phyloP scores from a whole-genome alignment of 2,113 vertebrate species.

The Camarhynchus parvulus region DNA sequence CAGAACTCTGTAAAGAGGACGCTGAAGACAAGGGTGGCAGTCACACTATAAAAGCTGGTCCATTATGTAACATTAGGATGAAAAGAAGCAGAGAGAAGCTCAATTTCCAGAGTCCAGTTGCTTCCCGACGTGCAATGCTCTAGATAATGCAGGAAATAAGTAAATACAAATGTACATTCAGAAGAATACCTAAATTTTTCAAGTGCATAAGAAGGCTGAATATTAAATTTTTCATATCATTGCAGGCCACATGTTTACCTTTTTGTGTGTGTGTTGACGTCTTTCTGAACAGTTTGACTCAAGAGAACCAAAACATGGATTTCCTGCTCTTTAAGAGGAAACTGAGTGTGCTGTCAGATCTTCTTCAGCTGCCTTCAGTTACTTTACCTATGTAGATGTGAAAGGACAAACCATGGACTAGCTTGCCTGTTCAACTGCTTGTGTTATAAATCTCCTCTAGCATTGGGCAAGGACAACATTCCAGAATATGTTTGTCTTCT shows the following conservation, averaged over 20 bases:
- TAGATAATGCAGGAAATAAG: background rate
- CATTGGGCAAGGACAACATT: rapidly evolving
- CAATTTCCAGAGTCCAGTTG: background rate
- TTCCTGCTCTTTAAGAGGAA: background rate
- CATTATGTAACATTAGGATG: background rate
- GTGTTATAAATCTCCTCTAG: background rate
- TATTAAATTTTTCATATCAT: background rate
- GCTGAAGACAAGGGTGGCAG: background rate
- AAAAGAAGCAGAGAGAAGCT: background rate
- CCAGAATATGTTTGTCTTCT: background rate
- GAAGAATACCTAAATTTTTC: background rate
- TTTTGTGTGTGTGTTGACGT: background rate
- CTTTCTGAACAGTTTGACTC: background rate
- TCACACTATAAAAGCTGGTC: background rate
- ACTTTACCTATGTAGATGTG: background rate
- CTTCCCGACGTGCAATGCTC: background rate
- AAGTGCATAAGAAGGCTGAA: background rate
- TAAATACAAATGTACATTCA: background rate
- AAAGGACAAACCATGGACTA: background rate
- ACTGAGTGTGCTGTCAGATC: background rate
- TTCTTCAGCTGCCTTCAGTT: background rate
- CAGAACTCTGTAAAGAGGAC: background rate
- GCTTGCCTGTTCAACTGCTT: background rate
- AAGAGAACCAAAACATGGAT: background rate
- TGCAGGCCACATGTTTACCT: background rate